Evolutionary conservation across 2,797 vertebrate genomes (phyloP).

Genomic region (Poecilia picta): DNA sequence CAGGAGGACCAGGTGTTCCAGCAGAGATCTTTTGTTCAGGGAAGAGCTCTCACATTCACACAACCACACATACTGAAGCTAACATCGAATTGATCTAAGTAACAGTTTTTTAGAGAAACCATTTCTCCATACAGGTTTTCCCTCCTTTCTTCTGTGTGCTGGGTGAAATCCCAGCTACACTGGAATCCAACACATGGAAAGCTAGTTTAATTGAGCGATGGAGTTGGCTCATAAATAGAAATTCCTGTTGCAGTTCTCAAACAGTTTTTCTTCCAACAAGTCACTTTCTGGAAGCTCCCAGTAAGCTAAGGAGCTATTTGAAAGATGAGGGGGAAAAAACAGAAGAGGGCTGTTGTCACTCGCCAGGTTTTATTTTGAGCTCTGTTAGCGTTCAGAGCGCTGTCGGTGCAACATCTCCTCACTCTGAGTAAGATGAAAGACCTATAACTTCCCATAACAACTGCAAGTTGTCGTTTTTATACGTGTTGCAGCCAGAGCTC

Average conservation of each 20-base stretch:
- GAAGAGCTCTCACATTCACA: background rate
- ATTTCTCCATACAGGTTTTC: background rate
- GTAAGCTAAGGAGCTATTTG: background rate
- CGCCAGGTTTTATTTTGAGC: background rate
- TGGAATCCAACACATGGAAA: background rate
- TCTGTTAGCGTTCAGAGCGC: background rate
- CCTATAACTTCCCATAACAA: background rate
- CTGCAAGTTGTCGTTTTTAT: background rate
- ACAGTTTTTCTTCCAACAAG: background rate
- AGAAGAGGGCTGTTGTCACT: background rate
- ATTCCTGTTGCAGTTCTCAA: background rate
- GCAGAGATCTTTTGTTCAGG: background rate
- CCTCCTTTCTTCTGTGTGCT: background rate
- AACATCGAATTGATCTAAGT: background rate
- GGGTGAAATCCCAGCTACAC: background rate
- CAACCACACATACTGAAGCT: background rate
- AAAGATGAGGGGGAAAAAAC: background rate
- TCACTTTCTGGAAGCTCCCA: background rate
- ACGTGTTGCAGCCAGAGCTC: background rate
- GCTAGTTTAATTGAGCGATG: background rate
- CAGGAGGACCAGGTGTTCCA: background rate
- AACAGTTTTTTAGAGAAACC: background rate
- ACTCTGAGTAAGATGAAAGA: background rate
- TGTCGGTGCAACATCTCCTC: background rate
- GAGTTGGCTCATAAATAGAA: background rate